phyloP scores from a whole-genome alignment of 1,140 invertebrate genomes.

The Leptoteleia sp. region DNA sequence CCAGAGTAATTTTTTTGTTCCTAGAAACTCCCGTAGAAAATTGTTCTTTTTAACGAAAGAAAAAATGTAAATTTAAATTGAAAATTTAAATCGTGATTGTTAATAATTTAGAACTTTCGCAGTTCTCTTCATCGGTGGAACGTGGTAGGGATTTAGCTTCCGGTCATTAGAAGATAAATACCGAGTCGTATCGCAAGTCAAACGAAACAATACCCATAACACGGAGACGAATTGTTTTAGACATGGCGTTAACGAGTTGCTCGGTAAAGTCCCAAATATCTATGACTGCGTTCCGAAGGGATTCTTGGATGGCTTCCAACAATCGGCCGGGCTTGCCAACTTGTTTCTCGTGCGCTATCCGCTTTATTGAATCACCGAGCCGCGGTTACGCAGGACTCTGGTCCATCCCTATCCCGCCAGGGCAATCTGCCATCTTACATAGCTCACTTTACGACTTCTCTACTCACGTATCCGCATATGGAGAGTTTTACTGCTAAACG shows the following conservation, averaged over 20 bases:
- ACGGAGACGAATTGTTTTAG: constrained; percentile 41
- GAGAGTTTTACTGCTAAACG: constrained; percentile 54
- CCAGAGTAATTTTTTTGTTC: too few relatives aligned
- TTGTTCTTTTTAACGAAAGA: too few relatives aligned
- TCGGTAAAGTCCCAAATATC: constrained; percentile 17
- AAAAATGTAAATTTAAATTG: too few relatives aligned
- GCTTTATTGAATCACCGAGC: constrained; percentile 74
- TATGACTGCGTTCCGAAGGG: constrained; percentile 27
- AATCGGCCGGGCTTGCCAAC: constrained; percentile 66
- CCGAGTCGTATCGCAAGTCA: constrained; percentile 10
- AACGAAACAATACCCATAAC: constrained; percentile 41
- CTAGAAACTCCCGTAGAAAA: too few relatives aligned
- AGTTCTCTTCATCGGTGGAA: too few relatives aligned
- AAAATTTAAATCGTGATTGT: too few relatives aligned
- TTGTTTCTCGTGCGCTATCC: constrained; percentile 69
- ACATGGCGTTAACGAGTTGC: constrained; percentile 35
- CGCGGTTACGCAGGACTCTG: constrained; percentile 57
- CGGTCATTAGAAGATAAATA: constrained; percentile 42
- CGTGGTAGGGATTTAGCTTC: too few relatives aligned
- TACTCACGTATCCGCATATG: constrained; percentile 46
- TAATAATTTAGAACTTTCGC: too few relatives aligned
- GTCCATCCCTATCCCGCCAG: constrained; percentile 57
- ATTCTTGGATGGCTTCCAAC: constrained; percentile 69
- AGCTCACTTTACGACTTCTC: constrained; percentile 59
- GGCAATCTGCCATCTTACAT: constrained; percentile 72